Percentiles rank a stretch among this genome's conserved stretches.
Conservation (phyloP, 2,797 vertebrate genomes). For the Anisognathus igniventris region DNA sequence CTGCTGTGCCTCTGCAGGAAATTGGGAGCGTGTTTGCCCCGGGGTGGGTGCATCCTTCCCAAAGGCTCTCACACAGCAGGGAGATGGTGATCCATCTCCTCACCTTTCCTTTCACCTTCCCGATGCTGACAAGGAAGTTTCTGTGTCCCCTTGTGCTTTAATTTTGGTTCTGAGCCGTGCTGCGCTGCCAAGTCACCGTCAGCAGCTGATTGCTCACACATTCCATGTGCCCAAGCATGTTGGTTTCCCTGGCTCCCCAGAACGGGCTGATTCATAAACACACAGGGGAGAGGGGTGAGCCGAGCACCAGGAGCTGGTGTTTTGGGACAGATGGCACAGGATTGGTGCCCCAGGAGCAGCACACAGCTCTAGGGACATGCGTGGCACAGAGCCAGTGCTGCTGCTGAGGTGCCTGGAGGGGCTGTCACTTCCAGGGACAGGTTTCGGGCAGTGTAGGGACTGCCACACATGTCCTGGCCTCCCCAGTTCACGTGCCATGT, state of each 20-base stretch:
- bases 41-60: neutral
- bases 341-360: neutral
- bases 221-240: neutral
- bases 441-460: neutral
- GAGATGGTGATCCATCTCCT: neutral
- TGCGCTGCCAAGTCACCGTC: neutral
- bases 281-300: neutral
- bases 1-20: neutral
- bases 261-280: neutral
- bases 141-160: neutral
- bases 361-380: neutral
- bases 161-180: neutral
- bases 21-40: rapidly evolving
- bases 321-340: neutral
- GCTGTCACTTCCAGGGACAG: neutral
- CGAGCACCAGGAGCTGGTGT: neutral
- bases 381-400: neutral
- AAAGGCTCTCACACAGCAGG: neutral
- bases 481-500: rapidly evolving
- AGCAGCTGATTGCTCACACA: neutral
- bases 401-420: neutral
- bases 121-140: neutral
- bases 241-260: neutral
- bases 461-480: neutral
- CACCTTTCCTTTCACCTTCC: neutral